Evolutionary conservation across 2,113 vertebrate species (phyloP).

Genomic region (Anser brachyrhynchus): DNA sequence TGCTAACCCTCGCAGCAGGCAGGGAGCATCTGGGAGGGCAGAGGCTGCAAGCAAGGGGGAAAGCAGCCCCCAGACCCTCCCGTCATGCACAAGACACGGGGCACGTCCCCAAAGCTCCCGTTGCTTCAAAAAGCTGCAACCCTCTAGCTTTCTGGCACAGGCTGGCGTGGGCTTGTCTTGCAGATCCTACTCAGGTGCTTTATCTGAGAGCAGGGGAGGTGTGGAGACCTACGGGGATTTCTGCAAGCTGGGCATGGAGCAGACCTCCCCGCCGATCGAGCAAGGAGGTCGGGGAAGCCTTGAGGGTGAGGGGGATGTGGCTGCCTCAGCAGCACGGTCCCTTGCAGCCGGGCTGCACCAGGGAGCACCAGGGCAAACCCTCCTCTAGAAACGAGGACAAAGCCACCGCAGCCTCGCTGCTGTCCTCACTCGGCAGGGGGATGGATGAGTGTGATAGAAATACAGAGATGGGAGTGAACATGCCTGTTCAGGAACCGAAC

Average conservation of each 20-base stretch:
- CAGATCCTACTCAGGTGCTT: not conserved
- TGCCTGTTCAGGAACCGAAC: not conserved
- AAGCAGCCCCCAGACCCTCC: not conserved
- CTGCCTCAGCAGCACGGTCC: not conserved
- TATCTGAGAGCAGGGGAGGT: not conserved
- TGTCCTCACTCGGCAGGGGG: not conserved
- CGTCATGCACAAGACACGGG: not conserved
- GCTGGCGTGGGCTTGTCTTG: fast-evolving
- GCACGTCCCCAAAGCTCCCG: not conserved
- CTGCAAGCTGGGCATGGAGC: not conserved
- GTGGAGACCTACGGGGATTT: fast-evolving
- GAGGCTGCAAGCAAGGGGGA: not conserved
- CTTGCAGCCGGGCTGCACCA: not conserved
- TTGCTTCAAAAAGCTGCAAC: not conserved
- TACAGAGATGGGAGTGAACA: not conserved
- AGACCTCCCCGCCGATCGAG: fast-evolving
- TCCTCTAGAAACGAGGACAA: fast-evolving
- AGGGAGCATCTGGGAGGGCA: not conserved
- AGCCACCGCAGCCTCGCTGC: fast-evolving
- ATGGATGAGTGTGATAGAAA: not conserved
- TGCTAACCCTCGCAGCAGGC: fast-evolving
- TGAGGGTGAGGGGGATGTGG: fast-evolving
- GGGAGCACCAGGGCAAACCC: not conserved
- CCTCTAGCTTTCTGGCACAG: not conserved
- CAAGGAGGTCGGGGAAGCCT: not conserved